Evolutionary conservation across 2,113 vertebrate species (phyloP).

Genomic region (Petrocephalus zakoni): DNA sequence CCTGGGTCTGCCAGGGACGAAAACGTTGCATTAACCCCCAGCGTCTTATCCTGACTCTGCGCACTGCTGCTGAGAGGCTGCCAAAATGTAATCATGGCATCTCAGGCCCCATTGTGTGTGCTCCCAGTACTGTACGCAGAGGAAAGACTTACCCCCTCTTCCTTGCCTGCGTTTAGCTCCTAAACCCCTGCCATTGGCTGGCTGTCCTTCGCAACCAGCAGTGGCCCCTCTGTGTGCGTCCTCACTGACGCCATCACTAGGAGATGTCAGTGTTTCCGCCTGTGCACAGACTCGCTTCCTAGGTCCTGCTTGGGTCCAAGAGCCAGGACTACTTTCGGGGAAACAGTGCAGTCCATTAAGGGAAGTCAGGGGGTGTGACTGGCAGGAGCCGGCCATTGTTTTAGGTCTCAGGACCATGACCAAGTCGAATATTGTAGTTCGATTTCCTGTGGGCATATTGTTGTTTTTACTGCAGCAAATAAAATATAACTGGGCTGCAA

Average conservation of each 20-base stretch:
- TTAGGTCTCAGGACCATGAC: not conserved
- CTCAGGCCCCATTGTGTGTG: not conserved
- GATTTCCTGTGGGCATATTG: not conserved
- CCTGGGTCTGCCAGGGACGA: not conserved
- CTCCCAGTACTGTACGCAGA: not conserved
- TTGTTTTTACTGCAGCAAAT: not conserved
- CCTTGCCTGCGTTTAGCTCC: not conserved
- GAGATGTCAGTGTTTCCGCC: not conserved
- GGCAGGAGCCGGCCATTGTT: not conserved
- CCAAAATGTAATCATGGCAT: not conserved
- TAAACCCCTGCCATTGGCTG: not conserved
- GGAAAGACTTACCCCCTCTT: not conserved
- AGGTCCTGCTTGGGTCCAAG: not conserved
- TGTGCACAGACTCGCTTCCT: not conserved
- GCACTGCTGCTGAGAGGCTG: too few relatives aligned
- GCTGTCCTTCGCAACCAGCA: not conserved
- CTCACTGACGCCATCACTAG: not conserved
- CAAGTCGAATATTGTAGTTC: not conserved
- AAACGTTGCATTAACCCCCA: not conserved
- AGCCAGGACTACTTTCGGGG: not conserved
- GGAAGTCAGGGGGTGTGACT: not conserved
- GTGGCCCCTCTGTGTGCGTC: not conserved
- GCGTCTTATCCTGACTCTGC: not conserved
- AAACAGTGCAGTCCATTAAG: not conserved
- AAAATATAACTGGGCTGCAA: not conserved